phyloP scores from a whole-genome alignment of 1,140 invertebrate species.

The Trichonephila clavipes region DNA sequence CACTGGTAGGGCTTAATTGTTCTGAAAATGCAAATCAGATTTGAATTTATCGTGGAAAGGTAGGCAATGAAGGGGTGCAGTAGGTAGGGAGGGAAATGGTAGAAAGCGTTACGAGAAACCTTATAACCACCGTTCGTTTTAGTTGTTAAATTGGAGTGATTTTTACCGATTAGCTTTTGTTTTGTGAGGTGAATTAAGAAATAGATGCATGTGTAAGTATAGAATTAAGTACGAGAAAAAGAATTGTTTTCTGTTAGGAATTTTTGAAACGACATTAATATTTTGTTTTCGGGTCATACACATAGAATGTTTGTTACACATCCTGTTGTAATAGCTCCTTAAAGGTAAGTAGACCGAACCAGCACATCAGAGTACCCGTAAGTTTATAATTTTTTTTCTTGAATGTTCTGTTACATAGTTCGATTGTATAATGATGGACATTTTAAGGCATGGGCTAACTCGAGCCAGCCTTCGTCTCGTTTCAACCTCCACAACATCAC shows the following conservation, averaged over 20 bases:
- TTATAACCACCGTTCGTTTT: not conserved
- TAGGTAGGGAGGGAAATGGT: not conserved
- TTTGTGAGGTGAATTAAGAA: not conserved
- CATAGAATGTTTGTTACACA: no score
- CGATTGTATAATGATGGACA: no score
- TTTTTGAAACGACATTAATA: not conserved
- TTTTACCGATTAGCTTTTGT: not conserved
- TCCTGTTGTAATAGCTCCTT: no score
- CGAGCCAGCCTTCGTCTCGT: no score
- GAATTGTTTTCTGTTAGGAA: not conserved
- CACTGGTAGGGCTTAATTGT: conserved; percentile 48
- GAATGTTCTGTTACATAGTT: no score
- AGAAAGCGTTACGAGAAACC: not conserved
- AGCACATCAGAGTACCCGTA: no score
- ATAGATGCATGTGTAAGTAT: not conserved
- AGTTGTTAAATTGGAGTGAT: not conserved
- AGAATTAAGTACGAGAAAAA: not conserved
- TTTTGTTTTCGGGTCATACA: no score
- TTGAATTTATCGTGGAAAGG: conserved; percentile 35
- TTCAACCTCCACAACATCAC: no score
- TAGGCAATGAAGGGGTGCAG: not conserved
- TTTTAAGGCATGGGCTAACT: no score
- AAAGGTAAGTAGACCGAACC: no score
- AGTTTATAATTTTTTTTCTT: no score
- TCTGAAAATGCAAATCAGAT: conserved; percentile 69